Evolutionary conservation across 2,797 vertebrate genomes (phyloP).

Genomic region (Siniperca obscura): DNA sequence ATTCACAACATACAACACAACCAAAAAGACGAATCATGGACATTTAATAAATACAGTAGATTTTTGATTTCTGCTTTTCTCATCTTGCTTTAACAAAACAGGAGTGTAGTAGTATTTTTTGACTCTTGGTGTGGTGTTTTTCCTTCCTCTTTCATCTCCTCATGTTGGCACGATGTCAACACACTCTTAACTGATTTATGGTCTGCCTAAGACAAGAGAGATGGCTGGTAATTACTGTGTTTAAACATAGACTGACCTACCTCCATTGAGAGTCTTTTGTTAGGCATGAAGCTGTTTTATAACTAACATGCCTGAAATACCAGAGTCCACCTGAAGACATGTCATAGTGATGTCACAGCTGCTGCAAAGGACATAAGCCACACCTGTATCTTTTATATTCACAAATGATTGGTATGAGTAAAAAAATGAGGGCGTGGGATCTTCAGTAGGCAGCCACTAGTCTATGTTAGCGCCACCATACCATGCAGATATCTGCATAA

Average conservation of each 20-base stretch:
- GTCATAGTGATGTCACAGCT: not conserved
- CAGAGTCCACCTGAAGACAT: not conserved
- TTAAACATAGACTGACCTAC: not conserved
- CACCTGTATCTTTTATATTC: not conserved
- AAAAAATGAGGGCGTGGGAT: not conserved
- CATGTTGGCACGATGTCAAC: not conserved
- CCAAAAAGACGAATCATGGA: not conserved
- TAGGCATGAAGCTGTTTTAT: too few relatives aligned
- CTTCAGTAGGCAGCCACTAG: not conserved
- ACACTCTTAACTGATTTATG: not conserved
- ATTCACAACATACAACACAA: not conserved
- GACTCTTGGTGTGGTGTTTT: not conserved
- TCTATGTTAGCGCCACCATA: not conserved
- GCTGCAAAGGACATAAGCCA: not conserved
- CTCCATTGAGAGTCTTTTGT: not conserved
- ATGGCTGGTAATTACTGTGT: not conserved
- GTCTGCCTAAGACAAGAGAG: not conserved
- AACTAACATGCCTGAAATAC: constrained; percentile 10
- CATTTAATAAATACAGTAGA: not conserved
- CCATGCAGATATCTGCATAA: not conserved
- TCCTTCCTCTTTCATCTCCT: not conserved
- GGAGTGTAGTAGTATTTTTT: not conserved
- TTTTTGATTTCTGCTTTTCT: not conserved
- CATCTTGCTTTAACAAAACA: too few relatives aligned
- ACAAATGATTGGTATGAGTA: not conserved